Evolutionary conservation across 2,888 invertebrate genomes (phyloP).

Genomic region (Mythimna lalbum): DNA sequence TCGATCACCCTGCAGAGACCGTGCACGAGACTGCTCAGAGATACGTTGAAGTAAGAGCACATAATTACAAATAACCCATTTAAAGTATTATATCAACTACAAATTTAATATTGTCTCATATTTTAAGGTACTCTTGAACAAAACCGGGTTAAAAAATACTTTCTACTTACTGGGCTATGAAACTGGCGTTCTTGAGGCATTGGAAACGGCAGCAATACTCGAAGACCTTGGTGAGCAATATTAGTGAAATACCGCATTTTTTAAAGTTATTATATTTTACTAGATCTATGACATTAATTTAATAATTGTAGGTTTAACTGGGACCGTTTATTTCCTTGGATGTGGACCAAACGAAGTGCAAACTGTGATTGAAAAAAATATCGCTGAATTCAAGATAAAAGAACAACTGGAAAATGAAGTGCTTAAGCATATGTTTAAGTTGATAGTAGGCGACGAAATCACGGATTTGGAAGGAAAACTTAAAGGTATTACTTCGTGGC

Average conservation of each 20-base stretch:
- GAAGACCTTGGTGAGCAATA: conserved; percentile 72
- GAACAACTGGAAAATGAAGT: conserved; percentile 67
- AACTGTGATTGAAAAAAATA: conserved; percentile 57
- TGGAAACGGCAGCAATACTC: conserved; percentile 77
- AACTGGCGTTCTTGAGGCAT: conserved; percentile 71
- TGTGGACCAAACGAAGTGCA: conserved; percentile 71
- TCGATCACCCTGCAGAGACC: conserved; percentile 70
- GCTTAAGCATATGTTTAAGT: conserved; percentile 67
- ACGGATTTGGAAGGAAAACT: conserved; percentile 56
- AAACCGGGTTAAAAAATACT: conserved; percentile 58
- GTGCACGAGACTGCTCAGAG: conserved; percentile 69
- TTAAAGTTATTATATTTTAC: not conserved
- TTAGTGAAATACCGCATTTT: not conserved
- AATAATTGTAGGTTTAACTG: conserved; percentile 69
- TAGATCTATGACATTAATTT: not conserved
- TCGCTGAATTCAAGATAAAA: conserved; percentile 56
- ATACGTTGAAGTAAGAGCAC: conserved; percentile 68
- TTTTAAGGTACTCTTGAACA: conserved; percentile 48
- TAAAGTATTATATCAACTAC: not conserved
- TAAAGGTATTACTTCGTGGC: conserved; percentile 59
- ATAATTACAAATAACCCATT: not conserved
- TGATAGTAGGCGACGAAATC: conserved; percentile 62
- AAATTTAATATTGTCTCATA: not conserved
- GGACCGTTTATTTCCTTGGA: conserved; percentile 77
- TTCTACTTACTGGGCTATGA: conserved; percentile 80